Percentiles rank a stretch among this genome's conserved stretches.
phyloP scores from a whole-genome alignment of 2,113 vertebrate genomes.

The Myrmecobius fasciatus region DNA sequence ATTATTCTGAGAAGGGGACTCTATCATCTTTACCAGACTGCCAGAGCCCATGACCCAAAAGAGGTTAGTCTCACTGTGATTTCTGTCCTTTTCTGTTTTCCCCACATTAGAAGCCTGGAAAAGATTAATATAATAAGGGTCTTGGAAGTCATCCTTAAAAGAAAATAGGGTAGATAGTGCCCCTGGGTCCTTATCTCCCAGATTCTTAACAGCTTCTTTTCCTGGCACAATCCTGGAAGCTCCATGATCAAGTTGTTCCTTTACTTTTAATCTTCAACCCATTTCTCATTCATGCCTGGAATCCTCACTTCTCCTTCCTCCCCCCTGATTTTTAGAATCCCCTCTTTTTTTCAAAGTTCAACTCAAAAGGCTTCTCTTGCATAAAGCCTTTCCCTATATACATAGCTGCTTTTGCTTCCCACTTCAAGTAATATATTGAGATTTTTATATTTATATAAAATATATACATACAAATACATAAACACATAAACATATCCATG shows the following conservation, averaged over 20 bases:
- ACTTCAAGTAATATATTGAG: not conserved
- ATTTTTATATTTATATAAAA: too few species aligned
- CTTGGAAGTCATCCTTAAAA: not conserved
- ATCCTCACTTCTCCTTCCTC: not conserved
- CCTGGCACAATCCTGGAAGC: not conserved
- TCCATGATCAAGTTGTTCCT: not conserved
- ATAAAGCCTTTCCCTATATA: not conserved
- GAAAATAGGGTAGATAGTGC: not conserved
- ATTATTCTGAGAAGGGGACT: not conserved
- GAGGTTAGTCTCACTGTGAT: not conserved
- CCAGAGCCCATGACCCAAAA: not conserved
- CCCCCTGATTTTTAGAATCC: not conserved
- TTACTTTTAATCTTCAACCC: not conserved
- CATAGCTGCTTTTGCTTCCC: too few species aligned
- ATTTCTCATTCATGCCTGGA: not conserved
- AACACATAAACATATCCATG: not conserved
- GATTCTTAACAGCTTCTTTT: not conserved
- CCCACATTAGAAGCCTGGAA: not conserved
- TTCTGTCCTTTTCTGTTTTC: not conserved
- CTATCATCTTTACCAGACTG: not conserved
- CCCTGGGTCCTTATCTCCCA: not conserved
- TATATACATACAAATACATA: too few species aligned
- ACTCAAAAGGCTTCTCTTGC: not conserved
- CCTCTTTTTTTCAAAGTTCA: not conserved
- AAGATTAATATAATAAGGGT: not conserved